Conservation (phyloP, 2,113 vertebrate genomes). For the Cebidichthys violaceus region DNA sequence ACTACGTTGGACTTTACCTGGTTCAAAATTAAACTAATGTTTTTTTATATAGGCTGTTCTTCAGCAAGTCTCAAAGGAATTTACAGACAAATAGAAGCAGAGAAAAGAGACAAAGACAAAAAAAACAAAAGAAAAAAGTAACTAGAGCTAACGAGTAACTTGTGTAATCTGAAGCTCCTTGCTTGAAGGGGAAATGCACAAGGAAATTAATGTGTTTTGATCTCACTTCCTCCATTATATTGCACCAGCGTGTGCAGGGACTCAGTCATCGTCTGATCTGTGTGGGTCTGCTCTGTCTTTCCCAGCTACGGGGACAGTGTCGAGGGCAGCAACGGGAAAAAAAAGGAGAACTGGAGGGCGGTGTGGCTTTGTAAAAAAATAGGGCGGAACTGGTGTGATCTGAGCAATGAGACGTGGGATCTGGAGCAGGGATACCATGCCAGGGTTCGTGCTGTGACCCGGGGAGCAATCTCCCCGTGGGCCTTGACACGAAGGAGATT, state of each 20-base stretch:
- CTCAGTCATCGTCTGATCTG: neutral
- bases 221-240: neutral
- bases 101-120: neutral
- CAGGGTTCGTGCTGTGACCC: slow-evolving; percentile 83
- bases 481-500: slow-evolving; percentile 82
- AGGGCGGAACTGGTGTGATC: slow-evolving; percentile 86
- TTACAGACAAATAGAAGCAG: neutral
- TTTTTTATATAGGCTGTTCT: neutral
- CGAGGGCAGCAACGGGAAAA: slow-evolving; percentile 59
- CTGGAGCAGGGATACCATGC: slow-evolving; percentile 85
- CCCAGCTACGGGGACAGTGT: slow-evolving; percentile 88
- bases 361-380: slow-evolving; percentile 84
- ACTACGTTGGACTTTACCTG: neutral
- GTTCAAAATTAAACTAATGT: neutral
- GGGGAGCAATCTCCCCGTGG: slow-evolving; percentile 84
- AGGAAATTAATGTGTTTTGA: neutral
- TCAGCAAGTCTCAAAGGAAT: neutral
- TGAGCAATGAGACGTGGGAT: slow-evolving; percentile 87
- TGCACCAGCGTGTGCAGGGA: neutral
- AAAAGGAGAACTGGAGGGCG: slow-evolving; percentile 82
- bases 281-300: slow-evolving; percentile 23
- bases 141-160: slow-evolving; percentile 2
- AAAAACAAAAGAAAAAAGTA: neutral
- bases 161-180: slow-evolving; percentile 14
- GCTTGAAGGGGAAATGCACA: neutral